phyloP scores from a whole-genome alignment of 92 coral and sea anemone species.

The Zoanthus gigantus region DNA sequence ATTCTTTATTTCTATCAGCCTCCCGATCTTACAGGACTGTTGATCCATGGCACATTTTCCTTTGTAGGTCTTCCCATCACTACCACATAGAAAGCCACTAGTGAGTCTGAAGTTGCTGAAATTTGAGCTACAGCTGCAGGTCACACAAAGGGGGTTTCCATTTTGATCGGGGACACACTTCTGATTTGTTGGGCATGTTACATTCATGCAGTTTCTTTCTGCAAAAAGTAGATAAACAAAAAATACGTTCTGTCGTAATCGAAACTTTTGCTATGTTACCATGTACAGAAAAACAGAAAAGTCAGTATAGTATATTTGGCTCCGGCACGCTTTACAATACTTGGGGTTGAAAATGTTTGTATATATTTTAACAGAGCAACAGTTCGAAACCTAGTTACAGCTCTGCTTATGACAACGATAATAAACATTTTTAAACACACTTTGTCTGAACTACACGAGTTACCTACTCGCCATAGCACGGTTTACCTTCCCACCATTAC shows the following conservation, averaged over 20 bases:
- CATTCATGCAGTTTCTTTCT: constrained; percentile 44
- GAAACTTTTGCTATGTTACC: too few species aligned
- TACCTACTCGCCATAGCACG: too few species aligned
- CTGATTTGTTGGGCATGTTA: constrained; percentile 27
- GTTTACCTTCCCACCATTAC: too few species aligned
- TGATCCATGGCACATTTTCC: constrained; percentile 36
- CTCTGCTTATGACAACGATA: too few species aligned
- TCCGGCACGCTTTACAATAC: too few species aligned
- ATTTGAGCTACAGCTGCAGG: constrained; percentile 17
- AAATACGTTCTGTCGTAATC: background rate
- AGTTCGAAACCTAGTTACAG: too few species aligned
- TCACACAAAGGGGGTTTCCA: constrained; percentile 39
- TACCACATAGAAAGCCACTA: constrained; percentile 18
- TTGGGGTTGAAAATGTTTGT: too few species aligned
- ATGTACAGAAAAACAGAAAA: too few species aligned
- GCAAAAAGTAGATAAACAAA: background rate
- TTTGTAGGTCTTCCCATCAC: constrained; percentile 25
- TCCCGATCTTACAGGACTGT: constrained; percentile 31
- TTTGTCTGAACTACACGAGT: too few species aligned
- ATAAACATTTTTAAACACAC: too few species aligned
- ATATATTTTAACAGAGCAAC: too few species aligned
- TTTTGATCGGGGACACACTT: constrained; percentile 28
- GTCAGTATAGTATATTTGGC: too few species aligned
- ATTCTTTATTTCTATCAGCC: constrained; percentile 6
- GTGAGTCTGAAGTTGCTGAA: background rate